Evolutionary conservation across 1,140 invertebrate species (phyloP).

Genomic region (Eumeta japonica): DNA sequence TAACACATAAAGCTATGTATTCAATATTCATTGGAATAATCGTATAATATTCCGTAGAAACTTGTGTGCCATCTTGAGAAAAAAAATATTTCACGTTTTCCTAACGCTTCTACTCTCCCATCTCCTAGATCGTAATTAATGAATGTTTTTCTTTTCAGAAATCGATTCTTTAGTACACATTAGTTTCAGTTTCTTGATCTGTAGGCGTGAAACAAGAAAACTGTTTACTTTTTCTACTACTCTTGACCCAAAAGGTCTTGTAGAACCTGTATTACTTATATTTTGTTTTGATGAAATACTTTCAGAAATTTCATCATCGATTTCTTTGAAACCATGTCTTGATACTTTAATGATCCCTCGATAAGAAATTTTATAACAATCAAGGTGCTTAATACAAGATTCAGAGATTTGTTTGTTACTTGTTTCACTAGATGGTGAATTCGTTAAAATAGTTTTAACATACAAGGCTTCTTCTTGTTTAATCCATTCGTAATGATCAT

Average conservation of each 20-base stretch:
- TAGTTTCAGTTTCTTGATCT: conserved; percentile 7
- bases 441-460: conserved; percentile 22
- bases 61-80: conserved; percentile 46
- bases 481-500: conserved; percentile 55
- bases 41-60: conserved; percentile 37
- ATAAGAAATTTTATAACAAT: conserved; percentile 35
- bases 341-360: conserved; percentile 44
- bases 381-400: conserved; percentile 29
- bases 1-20: conserved; percentile 30
- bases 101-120: conserved; percentile 51
- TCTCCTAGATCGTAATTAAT: conserved; percentile 49
- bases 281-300: too few species aligned
- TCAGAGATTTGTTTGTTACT: conserved; percentile 18
- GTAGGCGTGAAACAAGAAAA: conserved; percentile 17
- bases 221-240: conserved; percentile 26
- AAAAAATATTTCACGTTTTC: conserved; percentile 42
- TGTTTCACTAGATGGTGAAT: conserved; percentile 21
- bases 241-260: conserved; percentile 27
- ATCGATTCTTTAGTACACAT: conserved; percentile 5
- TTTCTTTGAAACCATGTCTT: conserved; percentile 16
- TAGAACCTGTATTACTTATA: too few species aligned
- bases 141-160: conserved; percentile 24
- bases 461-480: conserved; percentile 44
- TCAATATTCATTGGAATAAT: conserved; percentile 44
- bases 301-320: conserved; percentile 2